Conservation (phyloP, 2,888 invertebrate species). For the Phortica magna region DNA sequence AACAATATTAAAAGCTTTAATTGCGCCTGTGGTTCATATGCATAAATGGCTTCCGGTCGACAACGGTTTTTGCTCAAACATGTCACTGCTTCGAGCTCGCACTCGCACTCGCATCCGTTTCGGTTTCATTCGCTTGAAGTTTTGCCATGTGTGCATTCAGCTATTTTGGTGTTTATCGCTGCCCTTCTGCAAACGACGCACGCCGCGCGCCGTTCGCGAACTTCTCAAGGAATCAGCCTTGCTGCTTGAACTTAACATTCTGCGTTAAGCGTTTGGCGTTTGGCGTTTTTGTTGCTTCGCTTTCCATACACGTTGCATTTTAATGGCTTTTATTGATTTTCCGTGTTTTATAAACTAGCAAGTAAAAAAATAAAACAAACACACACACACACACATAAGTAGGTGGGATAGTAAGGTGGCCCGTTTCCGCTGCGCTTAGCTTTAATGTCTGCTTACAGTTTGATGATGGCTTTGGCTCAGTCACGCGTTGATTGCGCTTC, state of each 20-base stretch:
- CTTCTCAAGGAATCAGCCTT: constrained; percentile 53
- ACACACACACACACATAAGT: no score
- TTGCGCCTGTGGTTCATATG: constrained; percentile 14
- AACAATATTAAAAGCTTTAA: background rate
- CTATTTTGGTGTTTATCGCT: constrained; percentile 10
- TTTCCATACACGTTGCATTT: constrained; percentile 54
- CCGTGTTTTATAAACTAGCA: constrained; percentile 5
- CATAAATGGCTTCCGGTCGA: constrained; percentile 9
- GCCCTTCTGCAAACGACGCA: no score
- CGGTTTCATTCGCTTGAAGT: background rate
- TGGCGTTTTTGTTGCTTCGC: constrained; percentile 12
- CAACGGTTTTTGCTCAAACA: background rate
- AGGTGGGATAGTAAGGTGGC: no score
- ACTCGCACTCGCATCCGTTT: background rate
- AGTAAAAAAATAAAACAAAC: background rate
- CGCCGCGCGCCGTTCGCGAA: background rate
- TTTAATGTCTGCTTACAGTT: no score
- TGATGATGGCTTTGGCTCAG: constrained; percentile 3
- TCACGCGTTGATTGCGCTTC: constrained; percentile 5
- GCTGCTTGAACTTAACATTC: constrained; percentile 70
- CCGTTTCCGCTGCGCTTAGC: no score
- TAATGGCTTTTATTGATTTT: constrained; percentile 70
- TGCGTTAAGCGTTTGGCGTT: constrained; percentile 14
- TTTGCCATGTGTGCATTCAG: background rate
- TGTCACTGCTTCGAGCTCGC: background rate